Base-by-base conservation (phyloP, 2,797 vertebrate species). In the Melanogrammus aeglefinus region DNA sequence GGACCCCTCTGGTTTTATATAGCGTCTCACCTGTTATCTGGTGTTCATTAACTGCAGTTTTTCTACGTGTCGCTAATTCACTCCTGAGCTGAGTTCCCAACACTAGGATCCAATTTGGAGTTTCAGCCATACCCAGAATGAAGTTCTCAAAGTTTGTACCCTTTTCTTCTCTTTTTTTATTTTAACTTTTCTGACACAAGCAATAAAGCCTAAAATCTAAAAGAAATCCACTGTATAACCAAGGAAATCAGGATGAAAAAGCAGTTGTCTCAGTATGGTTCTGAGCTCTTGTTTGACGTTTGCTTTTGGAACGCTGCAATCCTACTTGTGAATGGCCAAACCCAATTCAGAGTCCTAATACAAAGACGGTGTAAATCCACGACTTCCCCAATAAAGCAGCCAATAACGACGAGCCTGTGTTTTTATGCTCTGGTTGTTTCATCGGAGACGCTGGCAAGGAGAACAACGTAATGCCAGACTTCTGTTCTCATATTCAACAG, bases 1-100 rank as follows among this genome's bases (percentile, higher is more conserved):
- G 79, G 81, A 66, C 47, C 80, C 29, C 82, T 81, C 39, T 73
- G 72, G 38, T 81, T 91, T 86, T 80, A 83, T 81, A 76, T 9
- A 77, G 47, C 16, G 16, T 51, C 47, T 51, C 47, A 51, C 75
- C 80, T 79, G 33, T 81, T 78, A 81, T 76, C 78, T 71, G 29
- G 70, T 80, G 73, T 79, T 79, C 77, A 78, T 75, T 83, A 75
- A 66, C 75, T n/a, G 8, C 57, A 63, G 57, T 63, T 69, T 63
- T 69, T 4, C 63, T 27, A 3, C n/a, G 78, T 29, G 51, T 74
- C 76, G 77, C 73, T 76, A 73, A 70, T 83, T 82, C 29, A 57
- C 41, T 79, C 16, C 39, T 14, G 35, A 75, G 33, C 27, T 38
- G 12, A 14, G 21, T 75, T 44, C 70, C 33, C 41, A 72, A 31